A percentile compares a stretch with the other conserved stretches of the same genome.
Evolutionary conservation across 2,797 vertebrate genomes (phyloP).

Genomic region (Vultur gryphus): DNA sequence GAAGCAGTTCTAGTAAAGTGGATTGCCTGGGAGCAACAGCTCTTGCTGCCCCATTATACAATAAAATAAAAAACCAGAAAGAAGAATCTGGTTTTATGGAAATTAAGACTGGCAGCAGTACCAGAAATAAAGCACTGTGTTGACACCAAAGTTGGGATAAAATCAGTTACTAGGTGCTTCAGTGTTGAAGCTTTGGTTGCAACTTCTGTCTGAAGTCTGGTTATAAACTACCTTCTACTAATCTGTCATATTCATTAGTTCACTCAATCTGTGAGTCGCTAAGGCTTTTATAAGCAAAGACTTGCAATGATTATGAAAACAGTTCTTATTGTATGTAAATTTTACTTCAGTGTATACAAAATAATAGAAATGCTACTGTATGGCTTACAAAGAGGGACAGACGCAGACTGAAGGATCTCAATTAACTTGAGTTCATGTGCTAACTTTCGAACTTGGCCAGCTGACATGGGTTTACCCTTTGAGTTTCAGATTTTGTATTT

Average conservation of each 20-base stretch:
- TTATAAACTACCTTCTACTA: not conserved
- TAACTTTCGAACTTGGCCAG: not conserved
- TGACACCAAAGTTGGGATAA: not conserved
- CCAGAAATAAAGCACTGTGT: not conserved
- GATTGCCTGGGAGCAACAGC: not conserved
- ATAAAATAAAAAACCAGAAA: not conserved
- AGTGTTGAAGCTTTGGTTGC: not conserved
- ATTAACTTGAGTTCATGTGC: accelerated
- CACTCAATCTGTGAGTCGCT: not conserved
- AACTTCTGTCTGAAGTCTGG: not conserved
- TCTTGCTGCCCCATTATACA: not conserved
- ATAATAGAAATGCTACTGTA: not conserved
- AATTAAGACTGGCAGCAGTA: not conserved
- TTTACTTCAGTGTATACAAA: not conserved
- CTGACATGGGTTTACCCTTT: accelerated
- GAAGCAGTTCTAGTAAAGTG: not conserved
- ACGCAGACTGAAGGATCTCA: no score
- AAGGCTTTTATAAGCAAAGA: not conserved
- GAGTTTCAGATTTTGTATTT: not conserved
- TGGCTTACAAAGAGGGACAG: not conserved
- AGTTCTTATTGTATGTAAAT: not conserved
- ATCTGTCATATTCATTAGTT: not conserved
- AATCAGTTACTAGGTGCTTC: not conserved
- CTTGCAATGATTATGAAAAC: not conserved
- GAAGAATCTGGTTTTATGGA: not conserved